Evolutionary conservation across 1,140 invertebrate species (phyloP).

Genomic region (Berghia stephanieae): DNA sequence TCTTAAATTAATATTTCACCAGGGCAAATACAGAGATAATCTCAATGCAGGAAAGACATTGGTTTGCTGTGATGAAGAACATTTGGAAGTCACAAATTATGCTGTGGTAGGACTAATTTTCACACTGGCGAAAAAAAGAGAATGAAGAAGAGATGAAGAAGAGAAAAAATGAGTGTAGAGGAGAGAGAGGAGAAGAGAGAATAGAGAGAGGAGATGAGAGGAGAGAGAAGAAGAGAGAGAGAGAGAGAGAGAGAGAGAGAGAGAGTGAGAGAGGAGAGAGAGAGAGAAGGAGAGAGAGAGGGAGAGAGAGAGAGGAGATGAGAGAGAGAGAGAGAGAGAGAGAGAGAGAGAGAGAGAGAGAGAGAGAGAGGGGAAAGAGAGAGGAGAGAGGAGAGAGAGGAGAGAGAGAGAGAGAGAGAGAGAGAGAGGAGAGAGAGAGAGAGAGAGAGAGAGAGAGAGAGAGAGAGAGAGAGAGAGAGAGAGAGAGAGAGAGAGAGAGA

Average conservation of each 20-base stretch:
- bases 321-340: neutral
- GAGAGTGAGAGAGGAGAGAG: neutral
- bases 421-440: conserved; percentile 3
- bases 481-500: too few relatives aligned
- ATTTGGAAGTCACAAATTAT: too few relatives aligned
- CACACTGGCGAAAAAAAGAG: neutral
- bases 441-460: too few relatives aligned
- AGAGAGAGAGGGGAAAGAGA: neutral
- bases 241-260: neutral
- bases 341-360: neutral
- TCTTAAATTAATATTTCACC: neutral
- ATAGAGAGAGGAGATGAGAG: neutral
- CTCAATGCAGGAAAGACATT: neutral
- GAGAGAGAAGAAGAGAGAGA: neutral
- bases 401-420: neutral
- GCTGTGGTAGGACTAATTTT: neutral
- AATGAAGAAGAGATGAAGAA: neutral
- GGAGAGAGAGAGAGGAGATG: neutral
- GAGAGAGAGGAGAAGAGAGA: neutral
- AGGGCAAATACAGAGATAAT: neutral
- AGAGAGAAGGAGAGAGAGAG: neutral
- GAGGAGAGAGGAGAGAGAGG: too few relatives aligned
- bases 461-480: too few relatives aligned
- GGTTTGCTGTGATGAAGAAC: neutral
- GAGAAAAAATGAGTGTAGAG: neutral